phyloP scores from a whole-genome alignment of 2,888 invertebrate genomes.

The Aproaerema taeniolella region DNA sequence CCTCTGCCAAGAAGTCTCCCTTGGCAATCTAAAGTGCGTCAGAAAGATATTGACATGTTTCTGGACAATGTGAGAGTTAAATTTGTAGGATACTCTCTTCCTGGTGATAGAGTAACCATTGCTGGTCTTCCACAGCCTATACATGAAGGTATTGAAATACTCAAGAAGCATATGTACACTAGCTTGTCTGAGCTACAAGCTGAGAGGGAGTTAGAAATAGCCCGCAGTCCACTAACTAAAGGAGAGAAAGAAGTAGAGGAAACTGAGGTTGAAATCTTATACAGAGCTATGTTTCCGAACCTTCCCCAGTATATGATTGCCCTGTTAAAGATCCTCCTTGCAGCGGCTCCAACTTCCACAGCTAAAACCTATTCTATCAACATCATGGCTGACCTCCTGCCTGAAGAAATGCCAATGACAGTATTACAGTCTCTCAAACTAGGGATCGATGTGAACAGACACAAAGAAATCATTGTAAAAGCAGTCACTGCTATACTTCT shows the following conservation, averaged over 20 bases:
- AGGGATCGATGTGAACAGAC: conserved; percentile 97
- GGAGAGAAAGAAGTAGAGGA: conserved; percentile 87
- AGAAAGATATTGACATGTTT: conserved; percentile 95
- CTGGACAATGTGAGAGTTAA: conserved; percentile 94
- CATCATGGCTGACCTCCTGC: conserved; percentile 97
- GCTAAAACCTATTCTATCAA: conserved; percentile 98
- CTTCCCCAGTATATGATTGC: conserved; percentile 99
- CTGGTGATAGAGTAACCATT: conserved; percentile 90
- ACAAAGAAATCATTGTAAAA: conserved; percentile 99
- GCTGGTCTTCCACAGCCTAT: conserved; percentile 98
- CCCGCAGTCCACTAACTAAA: conserved; percentile 92
- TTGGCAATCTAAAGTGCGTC: conserved; percentile 97
- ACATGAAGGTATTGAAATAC: conserved; percentile 94
- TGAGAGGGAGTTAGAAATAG: conserved; percentile 93
- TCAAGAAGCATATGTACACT: conserved; percentile 95
- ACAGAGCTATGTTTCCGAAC: conserved; percentile 96
- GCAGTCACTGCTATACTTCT: conserved; percentile 94
- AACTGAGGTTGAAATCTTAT: conserved; percentile 92
- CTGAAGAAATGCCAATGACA: conserved; percentile 98
- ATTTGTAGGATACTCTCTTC: conserved; percentile 96
- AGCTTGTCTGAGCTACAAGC: conserved; percentile 96
- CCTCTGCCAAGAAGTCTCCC: conserved; percentile 83
- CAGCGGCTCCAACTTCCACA: conserved; percentile 99
- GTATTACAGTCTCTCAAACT: conserved; percentile 96
- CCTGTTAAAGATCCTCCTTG: conserved; percentile 95